Evolutionary conservation across 1,140 invertebrate genomes (phyloP).

Genomic region (Drosophila orosa): DNA sequence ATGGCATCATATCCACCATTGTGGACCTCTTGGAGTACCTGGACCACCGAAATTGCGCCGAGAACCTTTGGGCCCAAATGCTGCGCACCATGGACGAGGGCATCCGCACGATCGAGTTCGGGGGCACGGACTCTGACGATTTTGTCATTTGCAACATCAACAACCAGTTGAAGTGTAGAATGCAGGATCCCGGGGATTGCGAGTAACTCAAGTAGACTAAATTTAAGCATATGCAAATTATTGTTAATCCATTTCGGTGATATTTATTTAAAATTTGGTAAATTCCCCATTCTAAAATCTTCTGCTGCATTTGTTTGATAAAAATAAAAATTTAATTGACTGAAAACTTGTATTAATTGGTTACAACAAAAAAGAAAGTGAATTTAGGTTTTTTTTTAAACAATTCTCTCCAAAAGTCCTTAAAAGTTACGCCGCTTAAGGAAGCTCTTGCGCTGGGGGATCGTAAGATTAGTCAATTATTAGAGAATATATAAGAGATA

Average conservation of each 20-base stretch:
- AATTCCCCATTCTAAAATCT: background rate
- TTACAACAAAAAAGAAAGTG: conserved; percentile 8
- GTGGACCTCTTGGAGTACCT: conserved; percentile 63
- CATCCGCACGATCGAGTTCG: conserved; percentile 63
- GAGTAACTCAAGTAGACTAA: background rate
- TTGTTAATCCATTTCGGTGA: background rate
- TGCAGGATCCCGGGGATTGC: background rate
- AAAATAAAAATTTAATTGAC: background rate
- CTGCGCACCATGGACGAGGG: conserved; percentile 61
- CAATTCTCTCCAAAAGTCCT: background rate
- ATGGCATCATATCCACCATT: conserved; percentile 68
- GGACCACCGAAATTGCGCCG: conserved; percentile 41
- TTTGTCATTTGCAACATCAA: conserved; percentile 73
- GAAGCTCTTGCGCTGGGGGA: conserved; percentile 11
- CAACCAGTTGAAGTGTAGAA: conserved; percentile 55
- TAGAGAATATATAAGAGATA: no score
- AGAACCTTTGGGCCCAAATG: conserved; percentile 51
- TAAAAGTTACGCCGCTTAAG: conserved; percentile 26
- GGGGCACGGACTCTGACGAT: conserved; percentile 62
- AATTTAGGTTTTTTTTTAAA: conserved; percentile 3
- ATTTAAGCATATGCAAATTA: background rate
- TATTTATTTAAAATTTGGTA: background rate
- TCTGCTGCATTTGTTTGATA: background rate
- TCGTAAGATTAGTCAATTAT: background rate
- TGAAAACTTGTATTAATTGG: conserved; percentile 2